Conservation (phyloP, 2,113 vertebrate genomes). For the Tyrannus savana region DNA sequence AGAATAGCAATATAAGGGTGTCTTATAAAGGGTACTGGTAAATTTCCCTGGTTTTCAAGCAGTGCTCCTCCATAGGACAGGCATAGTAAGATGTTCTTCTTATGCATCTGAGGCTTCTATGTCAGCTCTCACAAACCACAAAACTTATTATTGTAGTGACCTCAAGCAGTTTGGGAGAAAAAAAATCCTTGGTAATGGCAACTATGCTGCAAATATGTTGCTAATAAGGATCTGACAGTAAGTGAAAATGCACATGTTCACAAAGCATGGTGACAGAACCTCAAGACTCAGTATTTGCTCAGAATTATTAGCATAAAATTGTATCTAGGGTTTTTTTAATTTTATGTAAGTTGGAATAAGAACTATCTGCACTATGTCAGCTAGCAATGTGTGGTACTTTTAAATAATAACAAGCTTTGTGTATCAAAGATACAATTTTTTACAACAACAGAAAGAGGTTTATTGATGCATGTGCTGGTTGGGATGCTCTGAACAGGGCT, state of each 20-base stretch:
- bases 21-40: not conserved
- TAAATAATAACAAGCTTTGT: not conserved
- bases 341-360: not conserved
- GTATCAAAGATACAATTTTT: not conserved
- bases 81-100: not conserved
- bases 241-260: not conserved
- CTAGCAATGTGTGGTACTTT: not conserved
- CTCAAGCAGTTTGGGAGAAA: not conserved
- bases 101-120: not conserved
- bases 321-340: not conserved
- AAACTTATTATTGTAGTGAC: not conserved
- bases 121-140: not conserved
- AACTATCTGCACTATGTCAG: not conserved
- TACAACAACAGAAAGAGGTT: not conserved
- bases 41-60: not conserved
- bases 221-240: not conserved
- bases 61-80: not conserved
- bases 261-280: rapidly evolving
- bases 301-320: not conserved
- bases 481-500: not conserved
- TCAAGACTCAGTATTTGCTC: not conserved
- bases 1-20: not conserved
- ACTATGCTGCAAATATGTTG: not conserved
- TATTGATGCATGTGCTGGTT: not conserved
- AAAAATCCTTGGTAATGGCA: not conserved